phyloP scores from a whole-genome alignment of 2,113 vertebrate genomes.

The Riparia riparia region DNA sequence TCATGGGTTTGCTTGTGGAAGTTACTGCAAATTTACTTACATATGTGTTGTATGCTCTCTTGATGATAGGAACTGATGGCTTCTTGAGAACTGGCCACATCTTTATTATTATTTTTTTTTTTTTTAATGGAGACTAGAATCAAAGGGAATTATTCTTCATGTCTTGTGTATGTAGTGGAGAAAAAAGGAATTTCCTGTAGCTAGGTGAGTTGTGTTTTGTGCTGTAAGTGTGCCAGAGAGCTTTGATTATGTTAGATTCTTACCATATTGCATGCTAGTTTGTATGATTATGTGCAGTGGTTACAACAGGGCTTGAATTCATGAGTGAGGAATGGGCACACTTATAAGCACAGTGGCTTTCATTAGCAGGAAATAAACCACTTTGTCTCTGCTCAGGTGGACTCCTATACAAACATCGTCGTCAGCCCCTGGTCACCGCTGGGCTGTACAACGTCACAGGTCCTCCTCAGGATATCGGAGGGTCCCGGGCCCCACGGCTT shows the following conservation, averaged over 20 bases:
- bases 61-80: not conserved
- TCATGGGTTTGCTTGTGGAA: not conserved
- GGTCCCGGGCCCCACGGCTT: constrained; percentile 77
- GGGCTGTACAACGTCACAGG: constrained; percentile 72
- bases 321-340: not conserved
- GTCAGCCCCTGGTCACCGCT: constrained; percentile 83
- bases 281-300: not conserved
- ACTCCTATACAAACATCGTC: constrained; percentile 75
- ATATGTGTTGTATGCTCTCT: not conserved
- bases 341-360: not conserved
- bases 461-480: constrained; percentile 72
- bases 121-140: not conserved
- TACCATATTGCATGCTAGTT: not conserved
- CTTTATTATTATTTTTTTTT: no score
- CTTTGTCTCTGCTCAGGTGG: constrained; percentile 65
- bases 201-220: not conserved
- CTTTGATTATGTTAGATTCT: not conserved
- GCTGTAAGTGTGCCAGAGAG: no score
- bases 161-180: not conserved
- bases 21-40: not conserved
- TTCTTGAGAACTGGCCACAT: not conserved
- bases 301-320: not conserved
- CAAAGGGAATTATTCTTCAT: not conserved
- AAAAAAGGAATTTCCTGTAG: not conserved
- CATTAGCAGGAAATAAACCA: not conserved